Conservation (phyloP, 2,113 vertebrate species). For the Pyrgilauda ruficollis region DNA sequence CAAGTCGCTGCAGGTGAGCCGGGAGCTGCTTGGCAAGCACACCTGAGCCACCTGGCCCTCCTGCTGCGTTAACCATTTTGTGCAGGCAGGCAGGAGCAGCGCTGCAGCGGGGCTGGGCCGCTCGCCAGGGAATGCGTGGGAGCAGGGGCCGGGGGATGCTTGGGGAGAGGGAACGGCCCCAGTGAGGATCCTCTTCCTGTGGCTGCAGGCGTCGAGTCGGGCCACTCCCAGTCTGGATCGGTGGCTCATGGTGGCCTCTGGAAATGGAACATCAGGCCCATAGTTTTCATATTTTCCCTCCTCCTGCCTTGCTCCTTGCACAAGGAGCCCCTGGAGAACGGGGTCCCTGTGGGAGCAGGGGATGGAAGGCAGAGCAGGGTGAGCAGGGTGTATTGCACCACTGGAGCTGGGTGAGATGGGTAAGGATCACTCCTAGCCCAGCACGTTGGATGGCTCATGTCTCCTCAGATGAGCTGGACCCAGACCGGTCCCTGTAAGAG, state of each 20-base stretch:
- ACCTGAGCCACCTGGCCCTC: constrained; percentile 47
- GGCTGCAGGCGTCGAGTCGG: background rate
- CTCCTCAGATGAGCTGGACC: background rate
- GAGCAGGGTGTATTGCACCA: background rate
- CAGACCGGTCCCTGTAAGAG: fast-evolving
- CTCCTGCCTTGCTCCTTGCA: background rate
- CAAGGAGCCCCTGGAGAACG: background rate
- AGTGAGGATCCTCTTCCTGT: background rate
- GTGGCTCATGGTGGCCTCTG: background rate
- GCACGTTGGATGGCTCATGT: fast-evolving
- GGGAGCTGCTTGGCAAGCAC: constrained; percentile 27
- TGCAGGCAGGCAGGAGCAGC: background rate
- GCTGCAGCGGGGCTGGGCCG: background rate
- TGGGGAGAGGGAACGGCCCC: background rate
- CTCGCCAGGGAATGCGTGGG: background rate
- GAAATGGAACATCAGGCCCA: background rate
- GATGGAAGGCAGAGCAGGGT: fast-evolving
- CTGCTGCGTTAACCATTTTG: background rate
- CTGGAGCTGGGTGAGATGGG: background rate
- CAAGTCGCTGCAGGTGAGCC: constrained; percentile 63
- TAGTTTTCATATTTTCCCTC: background rate
- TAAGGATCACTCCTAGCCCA: background rate
- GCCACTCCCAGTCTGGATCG: background rate
- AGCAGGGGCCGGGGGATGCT: background rate
- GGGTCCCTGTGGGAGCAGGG: background rate